These are phyloP conservation scores for Argyrosomus regius DNA, from an alignment of 2,797 vertebrate species.

Conservation along the genomic window DNA sequence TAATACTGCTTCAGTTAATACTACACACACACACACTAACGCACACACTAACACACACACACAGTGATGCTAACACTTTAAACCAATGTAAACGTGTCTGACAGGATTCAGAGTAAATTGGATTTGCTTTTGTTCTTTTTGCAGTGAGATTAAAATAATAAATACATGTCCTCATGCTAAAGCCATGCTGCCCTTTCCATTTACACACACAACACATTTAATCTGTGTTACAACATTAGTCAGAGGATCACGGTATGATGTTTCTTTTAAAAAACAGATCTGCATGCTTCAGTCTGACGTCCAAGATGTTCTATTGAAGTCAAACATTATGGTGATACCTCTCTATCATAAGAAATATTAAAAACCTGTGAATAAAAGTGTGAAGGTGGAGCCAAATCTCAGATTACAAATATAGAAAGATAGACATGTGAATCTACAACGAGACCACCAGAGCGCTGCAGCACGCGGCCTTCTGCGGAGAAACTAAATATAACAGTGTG, in stretches of 20 bases:
- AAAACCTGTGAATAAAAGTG: not conserved
- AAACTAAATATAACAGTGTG: slow-evolving; percentile 55
- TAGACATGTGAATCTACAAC: too few species aligned
- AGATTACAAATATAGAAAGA: too few species aligned
- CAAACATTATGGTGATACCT: too few species aligned
- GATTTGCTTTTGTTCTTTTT: slow-evolving; percentile 61
- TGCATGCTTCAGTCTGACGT: not conserved
- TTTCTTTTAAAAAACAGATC: not conserved
- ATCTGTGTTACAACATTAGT: not conserved
- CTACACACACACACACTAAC: slow-evolving; percentile 44
- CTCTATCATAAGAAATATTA: too few species aligned
- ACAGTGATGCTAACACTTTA: slow-evolving; percentile 43
- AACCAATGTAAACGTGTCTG: slow-evolving; percentile 44
- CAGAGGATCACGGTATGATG: not conserved
- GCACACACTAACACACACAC: slow-evolving; percentile 27
- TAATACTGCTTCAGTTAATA: slow-evolving; percentile 82
- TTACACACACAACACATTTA: not conserved
- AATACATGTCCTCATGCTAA: slow-evolving; percentile 2
- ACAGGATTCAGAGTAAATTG: slow-evolving; percentile 37
- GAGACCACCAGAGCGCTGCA: slow-evolving; percentile 1
- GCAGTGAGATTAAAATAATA: slow-evolving; percentile 41
- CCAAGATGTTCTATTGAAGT: not conserved
- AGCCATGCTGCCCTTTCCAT: not conserved
- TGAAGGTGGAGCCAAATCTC: not conserved
- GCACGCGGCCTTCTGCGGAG: slow-evolving; percentile 40